Evolutionary conservation across 2,113 vertebrate genomes (phyloP).

Genomic region (Lontra canadensis): DNA sequence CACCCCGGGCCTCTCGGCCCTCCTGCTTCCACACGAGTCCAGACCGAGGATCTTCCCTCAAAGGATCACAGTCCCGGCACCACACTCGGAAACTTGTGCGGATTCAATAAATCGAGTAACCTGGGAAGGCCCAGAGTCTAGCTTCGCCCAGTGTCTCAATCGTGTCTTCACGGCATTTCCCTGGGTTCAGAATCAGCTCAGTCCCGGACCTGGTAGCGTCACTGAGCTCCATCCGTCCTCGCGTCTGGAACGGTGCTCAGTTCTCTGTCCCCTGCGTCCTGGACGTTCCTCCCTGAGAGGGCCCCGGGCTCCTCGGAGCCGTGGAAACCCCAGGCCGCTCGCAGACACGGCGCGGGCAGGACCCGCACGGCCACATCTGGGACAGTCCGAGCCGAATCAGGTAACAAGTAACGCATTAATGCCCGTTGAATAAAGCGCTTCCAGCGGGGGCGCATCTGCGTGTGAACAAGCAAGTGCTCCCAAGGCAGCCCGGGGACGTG

Average conservation of each 20-base stretch:
- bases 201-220: rapidly evolving
- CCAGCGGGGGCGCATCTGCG: rapidly evolving
- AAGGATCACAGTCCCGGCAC: too few species aligned
- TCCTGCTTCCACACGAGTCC: too few species aligned
- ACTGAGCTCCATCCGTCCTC: rapidly evolving
- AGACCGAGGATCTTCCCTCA: background rate
- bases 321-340: rapidly evolving
- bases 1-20: rapidly evolving
- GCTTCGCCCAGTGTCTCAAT: rapidly evolving
- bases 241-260: rapidly evolving
- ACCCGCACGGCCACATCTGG: rapidly evolving
- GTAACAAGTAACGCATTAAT: rapidly evolving
- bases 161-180: rapidly evolving
- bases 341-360: rapidly evolving
- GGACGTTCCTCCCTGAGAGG: background rate
- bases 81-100: rapidly evolving
- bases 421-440: rapidly evolving
- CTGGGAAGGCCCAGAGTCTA: rapidly evolving
- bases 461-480: rapidly evolving
- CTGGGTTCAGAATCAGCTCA: background rate
- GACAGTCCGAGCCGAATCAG: rapidly evolving
- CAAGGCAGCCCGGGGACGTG: rapidly evolving
- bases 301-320: rapidly evolving
- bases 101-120: rapidly evolving
- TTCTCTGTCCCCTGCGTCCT: rapidly evolving